Conservation (phyloP, 2,113 vertebrate species). For the Paramormyrops kingsleyae region DNA sequence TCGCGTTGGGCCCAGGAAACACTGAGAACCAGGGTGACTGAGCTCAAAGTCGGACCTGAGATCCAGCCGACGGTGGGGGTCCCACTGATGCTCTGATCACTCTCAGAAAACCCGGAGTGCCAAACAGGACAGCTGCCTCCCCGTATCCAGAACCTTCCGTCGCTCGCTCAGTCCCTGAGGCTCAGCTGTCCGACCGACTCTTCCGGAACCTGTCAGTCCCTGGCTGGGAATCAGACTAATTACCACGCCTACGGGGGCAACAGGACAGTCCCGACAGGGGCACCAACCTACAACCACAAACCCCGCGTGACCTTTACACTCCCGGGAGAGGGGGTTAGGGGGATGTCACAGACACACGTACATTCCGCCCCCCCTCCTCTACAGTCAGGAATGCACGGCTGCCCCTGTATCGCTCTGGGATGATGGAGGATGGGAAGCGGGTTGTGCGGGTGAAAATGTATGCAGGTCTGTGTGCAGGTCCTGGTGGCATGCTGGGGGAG, state of each 20-base stretch:
- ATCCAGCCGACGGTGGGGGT: background rate
- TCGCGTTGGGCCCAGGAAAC: background rate
- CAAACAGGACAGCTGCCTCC: background rate
- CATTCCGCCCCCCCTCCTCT: background rate
- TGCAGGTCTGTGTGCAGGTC: background rate
- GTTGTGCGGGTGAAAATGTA: background rate
- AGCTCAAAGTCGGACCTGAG: background rate
- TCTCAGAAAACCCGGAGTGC: background rate
- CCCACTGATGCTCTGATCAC: background rate
- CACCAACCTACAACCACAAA: background rate
- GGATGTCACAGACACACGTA: background rate
- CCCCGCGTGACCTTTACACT: background rate
- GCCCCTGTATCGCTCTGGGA: background rate
- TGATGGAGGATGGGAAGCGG: background rate
- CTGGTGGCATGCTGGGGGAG: background rate
- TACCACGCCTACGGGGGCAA: background rate
- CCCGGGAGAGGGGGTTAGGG: background rate
- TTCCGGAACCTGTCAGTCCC: background rate
- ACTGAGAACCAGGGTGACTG: background rate
- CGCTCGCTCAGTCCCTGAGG: background rate
- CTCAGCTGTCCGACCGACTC: background rate
- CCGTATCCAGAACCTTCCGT: background rate
- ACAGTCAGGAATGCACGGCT: conserved; percentile 31
- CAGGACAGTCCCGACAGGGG: background rate
- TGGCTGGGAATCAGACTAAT: background rate